Evolutionary conservation across 2,113 vertebrate genomes (phyloP).

Genomic region (Cephalopholis sonnerati): DNA sequence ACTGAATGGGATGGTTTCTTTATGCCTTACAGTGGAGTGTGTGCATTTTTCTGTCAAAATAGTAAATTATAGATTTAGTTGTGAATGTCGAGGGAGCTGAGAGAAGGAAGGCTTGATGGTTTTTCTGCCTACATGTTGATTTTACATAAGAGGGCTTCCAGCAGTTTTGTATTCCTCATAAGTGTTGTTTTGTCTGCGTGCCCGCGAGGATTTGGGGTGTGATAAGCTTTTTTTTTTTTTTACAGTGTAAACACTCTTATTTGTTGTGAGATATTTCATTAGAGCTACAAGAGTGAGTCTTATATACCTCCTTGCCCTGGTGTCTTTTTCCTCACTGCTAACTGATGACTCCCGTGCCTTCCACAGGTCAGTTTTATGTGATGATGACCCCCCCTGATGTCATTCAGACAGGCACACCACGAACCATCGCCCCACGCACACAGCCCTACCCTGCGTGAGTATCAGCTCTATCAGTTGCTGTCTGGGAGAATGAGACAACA

Average conservation of each 20-base stretch:
- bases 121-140: not conserved
- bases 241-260: not conserved
- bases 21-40: not conserved
- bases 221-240: not conserved
- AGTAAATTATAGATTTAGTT: not conserved
- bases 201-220: constrained; percentile 1
- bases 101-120: not conserved
- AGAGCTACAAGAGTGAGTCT: not conserved
- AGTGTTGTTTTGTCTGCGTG: not conserved
- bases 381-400: constrained; percentile 94
- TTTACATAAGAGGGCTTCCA: not conserved
- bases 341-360: constrained; percentile 12
- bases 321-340: not conserved
- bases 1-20: not conserved
- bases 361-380: constrained; percentile 91
- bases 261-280: not conserved
- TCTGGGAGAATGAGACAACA: not conserved
- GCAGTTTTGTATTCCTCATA: not conserved
- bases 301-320: not conserved
- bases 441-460: constrained; percentile 90
- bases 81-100: not conserved
- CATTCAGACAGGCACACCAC: constrained; percentile 87
- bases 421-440: constrained; percentile 89
- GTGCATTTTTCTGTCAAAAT: not conserved
- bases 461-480: constrained; percentile 19